Evolutionary conservation across 2,113 vertebrate genomes (phyloP).

Genomic region (Galemys pyrenaicus): DNA sequence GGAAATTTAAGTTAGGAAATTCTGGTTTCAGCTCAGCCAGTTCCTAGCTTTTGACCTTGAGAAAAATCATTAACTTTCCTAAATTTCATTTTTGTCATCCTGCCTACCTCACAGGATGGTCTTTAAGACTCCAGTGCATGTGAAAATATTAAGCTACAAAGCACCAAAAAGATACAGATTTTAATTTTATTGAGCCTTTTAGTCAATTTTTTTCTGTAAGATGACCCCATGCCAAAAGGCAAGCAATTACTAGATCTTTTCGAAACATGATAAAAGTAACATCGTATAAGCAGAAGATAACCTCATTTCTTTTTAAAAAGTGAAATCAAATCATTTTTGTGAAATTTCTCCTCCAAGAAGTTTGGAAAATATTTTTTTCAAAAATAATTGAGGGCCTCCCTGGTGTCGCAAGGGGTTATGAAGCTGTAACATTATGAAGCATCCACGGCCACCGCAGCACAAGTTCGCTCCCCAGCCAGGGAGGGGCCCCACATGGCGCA

Average conservation of each 20-base stretch:
- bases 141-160: conserved; percentile 42
- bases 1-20: conserved; percentile 33
- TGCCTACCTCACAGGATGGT: background rate
- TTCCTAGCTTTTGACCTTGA: conserved; percentile 33
- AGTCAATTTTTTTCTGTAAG: conserved; percentile 28
- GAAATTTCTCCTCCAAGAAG: background rate
- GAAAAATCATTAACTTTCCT: conserved; percentile 45
- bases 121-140: background rate
- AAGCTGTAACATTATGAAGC: too few species aligned
- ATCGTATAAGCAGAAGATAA: background rate
- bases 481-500: too few species aligned
- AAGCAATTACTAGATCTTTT: background rate
- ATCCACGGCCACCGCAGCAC: too few species aligned
- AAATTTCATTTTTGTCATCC: conserved; percentile 17
- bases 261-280: background rate
- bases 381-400: too few species aligned
- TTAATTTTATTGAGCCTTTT: conserved; percentile 5
- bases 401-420: too few species aligned
- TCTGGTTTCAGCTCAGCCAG: background rate
- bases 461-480: too few species aligned
- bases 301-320: background rate
- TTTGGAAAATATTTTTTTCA: background rate
- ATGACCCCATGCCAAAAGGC: conserved; percentile 39
- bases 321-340: conserved; percentile 10
- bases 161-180: background rate